Conservation (phyloP, 1,140 invertebrate species). For the Uloborus diversus region DNA sequence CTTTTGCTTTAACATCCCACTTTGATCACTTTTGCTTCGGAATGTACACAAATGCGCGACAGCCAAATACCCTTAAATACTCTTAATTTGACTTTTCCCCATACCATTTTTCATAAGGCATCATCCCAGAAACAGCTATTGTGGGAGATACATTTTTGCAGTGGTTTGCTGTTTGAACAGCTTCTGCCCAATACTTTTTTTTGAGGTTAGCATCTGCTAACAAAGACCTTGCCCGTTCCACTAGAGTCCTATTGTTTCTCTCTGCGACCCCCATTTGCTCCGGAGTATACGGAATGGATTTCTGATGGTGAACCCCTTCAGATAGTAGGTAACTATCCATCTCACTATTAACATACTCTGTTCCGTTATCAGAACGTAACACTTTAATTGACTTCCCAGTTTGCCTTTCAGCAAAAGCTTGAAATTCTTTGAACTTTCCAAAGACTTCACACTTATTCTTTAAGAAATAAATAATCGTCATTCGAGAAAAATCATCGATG, state of each 20-base stretch:
- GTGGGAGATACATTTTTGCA: constrained; percentile 64
- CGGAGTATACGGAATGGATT: constrained; percentile 66
- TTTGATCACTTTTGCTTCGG: constrained; percentile 64
- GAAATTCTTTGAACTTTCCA: constrained; percentile 22
- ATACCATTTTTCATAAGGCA: constrained; percentile 66
- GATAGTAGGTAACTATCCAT: constrained; percentile 36
- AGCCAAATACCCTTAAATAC: constrained; percentile 68
- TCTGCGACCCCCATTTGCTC: constrained; percentile 69
- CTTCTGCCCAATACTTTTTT: constrained; percentile 67
- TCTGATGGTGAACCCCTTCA: constrained; percentile 67
- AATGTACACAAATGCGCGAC: constrained; percentile 64
- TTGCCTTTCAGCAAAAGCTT: constrained; percentile 26
- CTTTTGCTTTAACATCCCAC: constrained; percentile 63
- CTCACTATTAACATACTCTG: constrained; percentile 43
- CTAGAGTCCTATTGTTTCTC: constrained; percentile 64
- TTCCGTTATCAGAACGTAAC: constrained; percentile 54
- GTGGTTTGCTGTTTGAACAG: constrained; percentile 64
- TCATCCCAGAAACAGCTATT: constrained; percentile 59
- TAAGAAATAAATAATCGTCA: constrained; percentile 64
- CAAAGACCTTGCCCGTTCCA: constrained; percentile 65
- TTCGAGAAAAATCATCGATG: constrained; percentile 65
- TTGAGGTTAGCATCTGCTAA: constrained; percentile 63
- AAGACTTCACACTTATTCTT: constrained; percentile 50
- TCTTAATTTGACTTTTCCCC: constrained; percentile 66
- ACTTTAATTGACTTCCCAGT: constrained; percentile 10